Base-by-base conservation (phyloP, 2,113 vertebrate species). In the Apeltes quadracus region DNA sequence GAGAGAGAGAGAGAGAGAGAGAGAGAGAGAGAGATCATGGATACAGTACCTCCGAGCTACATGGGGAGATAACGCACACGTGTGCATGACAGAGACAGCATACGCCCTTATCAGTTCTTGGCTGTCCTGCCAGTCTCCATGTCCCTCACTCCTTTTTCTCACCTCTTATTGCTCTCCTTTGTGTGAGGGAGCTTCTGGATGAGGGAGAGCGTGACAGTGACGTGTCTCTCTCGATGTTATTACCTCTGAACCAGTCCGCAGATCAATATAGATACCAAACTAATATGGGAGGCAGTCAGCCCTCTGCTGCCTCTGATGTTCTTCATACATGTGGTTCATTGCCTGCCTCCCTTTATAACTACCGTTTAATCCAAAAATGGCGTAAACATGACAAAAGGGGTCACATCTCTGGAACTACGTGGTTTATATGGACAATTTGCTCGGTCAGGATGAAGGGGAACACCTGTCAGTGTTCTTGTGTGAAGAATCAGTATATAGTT, bases 131-230 rank as follows among this genome's bases (percentile, higher is more conserved):
- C 51, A 34, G 57, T 44, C 70, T 72, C 25, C 66, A 27, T 32
- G 65, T 61, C 50, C 10, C 18, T 43, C 48, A 43, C 44, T 54
- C 46, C 64, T n/a, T 72, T 32, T 71, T 70, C 55, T 5, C 55
- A 58, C 57, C 46, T 69, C 66, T 87, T 83, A 88, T 87, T 89
- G 84, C 67, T 70, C 88, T 84, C 79, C 69, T 48, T 79, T 86
- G 86, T 81, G 80, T 83, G 77, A 74, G 18, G 54, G 29, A 48
- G 56, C 57, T 67, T 72, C 61, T 55, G 65, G 59, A 66, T 55
- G 63, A 79, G 48, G 48, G 38, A 23, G 34, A 51, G 23, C 53
- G 54, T 64, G 61, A 58, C 57, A 68, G 67, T 69, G 70, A n/a
- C n/a, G n/a, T n/a, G n/a, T 70, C 68, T 77, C 18, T 64, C 82